phyloP scores from a whole-genome alignment of 2,113 vertebrate species.

The Psettodes erumei region DNA sequence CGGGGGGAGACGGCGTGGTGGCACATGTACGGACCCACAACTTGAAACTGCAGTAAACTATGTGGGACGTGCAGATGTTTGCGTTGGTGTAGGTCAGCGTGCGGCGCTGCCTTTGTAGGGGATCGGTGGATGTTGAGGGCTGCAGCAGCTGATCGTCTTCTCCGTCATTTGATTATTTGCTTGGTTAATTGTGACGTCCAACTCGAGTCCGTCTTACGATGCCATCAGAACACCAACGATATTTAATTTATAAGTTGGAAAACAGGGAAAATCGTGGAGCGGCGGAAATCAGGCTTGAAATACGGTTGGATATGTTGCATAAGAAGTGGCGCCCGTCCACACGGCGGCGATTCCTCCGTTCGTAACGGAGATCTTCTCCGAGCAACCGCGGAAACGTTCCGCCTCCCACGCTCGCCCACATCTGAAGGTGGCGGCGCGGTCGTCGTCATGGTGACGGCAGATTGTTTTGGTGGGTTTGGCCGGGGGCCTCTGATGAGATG shows the following conservation, averaged over 20 bases:
- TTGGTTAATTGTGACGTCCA: too few species aligned
- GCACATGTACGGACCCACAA: too few species aligned
- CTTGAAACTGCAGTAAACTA: too few species aligned
- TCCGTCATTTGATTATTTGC: not conserved
- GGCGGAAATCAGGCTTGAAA: not conserved
- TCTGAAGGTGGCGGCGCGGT: slow-evolving; percentile 23
- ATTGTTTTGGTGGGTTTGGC: slow-evolving; percentile 43
- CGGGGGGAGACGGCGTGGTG: too few species aligned
- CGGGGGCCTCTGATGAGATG: slow-evolving; percentile 7
- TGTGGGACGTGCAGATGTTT: too few species aligned
- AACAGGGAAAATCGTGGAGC: not conserved
- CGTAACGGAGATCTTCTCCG: slow-evolving; percentile 23
- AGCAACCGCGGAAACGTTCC: slow-evolving; percentile 37
- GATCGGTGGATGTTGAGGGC: not conserved
- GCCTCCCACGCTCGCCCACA: slow-evolving; percentile 45
- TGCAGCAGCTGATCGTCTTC: not conserved
- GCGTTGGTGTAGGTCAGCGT: too few species aligned
- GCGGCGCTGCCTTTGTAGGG: too few species aligned
- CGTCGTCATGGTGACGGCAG: slow-evolving; percentile 24
- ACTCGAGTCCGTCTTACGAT: too few species aligned
- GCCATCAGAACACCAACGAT: not conserved
- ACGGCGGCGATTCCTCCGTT: too few species aligned
- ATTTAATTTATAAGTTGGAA: not conserved
- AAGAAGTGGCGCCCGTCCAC: too few species aligned
- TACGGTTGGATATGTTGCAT: too few species aligned